phyloP scores from a whole-genome alignment of 1,140 invertebrate genomes.

The Micrasema longulum region DNA sequence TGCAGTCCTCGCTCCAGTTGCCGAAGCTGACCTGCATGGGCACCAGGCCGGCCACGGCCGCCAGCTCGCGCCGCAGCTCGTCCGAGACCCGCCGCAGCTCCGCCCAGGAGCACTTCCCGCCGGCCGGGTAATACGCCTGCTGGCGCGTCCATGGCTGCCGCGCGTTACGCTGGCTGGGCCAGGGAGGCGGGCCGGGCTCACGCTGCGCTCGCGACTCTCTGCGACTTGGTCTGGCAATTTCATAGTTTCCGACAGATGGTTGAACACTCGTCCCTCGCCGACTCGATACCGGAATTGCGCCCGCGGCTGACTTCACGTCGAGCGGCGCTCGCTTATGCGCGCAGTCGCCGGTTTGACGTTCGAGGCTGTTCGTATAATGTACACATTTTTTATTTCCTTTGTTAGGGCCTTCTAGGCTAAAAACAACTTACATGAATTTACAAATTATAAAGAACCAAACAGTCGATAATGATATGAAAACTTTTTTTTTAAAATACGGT shows the following conservation, averaged over 20 bases:
- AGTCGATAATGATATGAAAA: too few relatives aligned
- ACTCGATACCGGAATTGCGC: background rate
- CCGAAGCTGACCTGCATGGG: conserved; percentile 86
- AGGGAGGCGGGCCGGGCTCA: background rate
- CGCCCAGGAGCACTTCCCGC: conserved; percentile 76
- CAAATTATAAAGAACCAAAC: too few relatives aligned
- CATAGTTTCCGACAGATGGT: background rate
- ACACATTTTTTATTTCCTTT: too few relatives aligned
- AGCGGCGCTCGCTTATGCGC: too few relatives aligned
- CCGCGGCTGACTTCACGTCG: too few relatives aligned
- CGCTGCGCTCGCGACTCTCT: background rate
- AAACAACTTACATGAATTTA: too few relatives aligned
- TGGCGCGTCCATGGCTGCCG: too few relatives aligned
- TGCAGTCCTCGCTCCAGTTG: conserved; percentile 79
- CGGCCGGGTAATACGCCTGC: background rate
- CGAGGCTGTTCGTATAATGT: too few relatives aligned
- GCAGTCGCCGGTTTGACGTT: background rate
- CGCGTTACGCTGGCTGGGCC: too few relatives aligned
- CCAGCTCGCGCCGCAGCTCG: conserved; percentile 83
- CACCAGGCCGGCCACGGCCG: conserved; percentile 80
- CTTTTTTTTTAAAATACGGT: too few relatives aligned
- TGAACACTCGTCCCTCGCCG: background rate
- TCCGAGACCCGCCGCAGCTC: conserved; percentile 85
- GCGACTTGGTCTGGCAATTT: too few relatives aligned
- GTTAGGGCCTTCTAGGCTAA: too few relatives aligned